These are phyloP conservation scores for Perdita meconis DNA, from an alignment of 2,888 invertebrate species.

Conservation along the genomic window DNA sequence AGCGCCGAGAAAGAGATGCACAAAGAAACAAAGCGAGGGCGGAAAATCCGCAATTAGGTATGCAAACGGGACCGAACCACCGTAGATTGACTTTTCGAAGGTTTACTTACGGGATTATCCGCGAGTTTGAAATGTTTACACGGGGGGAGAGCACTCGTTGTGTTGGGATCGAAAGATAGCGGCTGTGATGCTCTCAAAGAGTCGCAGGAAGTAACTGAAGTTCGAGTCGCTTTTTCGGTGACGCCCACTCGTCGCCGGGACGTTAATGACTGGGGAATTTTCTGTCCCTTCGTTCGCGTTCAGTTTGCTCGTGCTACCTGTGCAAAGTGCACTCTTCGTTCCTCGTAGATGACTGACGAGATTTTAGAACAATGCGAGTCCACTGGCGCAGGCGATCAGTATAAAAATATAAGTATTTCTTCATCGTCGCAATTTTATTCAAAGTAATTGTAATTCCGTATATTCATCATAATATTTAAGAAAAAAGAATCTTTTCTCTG, in stretches of 20 bases:
- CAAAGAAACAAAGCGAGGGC: slow-evolving; percentile 9
- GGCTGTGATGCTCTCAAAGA: slow-evolving; percentile 29
- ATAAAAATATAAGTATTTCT: no score
- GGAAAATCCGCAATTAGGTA: slow-evolving; percentile 71
- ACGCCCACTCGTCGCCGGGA: slow-evolving; percentile 50
- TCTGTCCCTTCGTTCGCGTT: slow-evolving; percentile 42
- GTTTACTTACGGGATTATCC: slow-evolving; percentile 77
- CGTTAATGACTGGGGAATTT: slow-evolving; percentile 68
- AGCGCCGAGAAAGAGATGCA: not conserved
- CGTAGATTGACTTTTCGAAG: slow-evolving; percentile 71
- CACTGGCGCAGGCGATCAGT: no score
- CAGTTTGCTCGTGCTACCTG: slow-evolving; percentile 50
- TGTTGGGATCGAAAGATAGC: slow-evolving; percentile 69
- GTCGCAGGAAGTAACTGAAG: slow-evolving; percentile 39
- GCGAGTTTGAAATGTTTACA: slow-evolving; percentile 74
- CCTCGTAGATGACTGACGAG: not conserved
- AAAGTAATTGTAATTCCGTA: no score
- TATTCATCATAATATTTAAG: no score
- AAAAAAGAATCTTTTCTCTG: no score
- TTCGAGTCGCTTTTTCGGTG: slow-evolving; percentile 33
- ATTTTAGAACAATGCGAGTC: not conserved
- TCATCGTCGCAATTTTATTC: no score
- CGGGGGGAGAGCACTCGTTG: slow-evolving; percentile 55
- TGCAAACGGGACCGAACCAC: slow-evolving; percentile 55
- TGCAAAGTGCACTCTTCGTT: slow-evolving; percentile 19